These are phyloP conservation scores for Ceratina japonica DNA, from an alignment of 1,140 invertebrate genomes.

Conservation along the genomic window DNA sequence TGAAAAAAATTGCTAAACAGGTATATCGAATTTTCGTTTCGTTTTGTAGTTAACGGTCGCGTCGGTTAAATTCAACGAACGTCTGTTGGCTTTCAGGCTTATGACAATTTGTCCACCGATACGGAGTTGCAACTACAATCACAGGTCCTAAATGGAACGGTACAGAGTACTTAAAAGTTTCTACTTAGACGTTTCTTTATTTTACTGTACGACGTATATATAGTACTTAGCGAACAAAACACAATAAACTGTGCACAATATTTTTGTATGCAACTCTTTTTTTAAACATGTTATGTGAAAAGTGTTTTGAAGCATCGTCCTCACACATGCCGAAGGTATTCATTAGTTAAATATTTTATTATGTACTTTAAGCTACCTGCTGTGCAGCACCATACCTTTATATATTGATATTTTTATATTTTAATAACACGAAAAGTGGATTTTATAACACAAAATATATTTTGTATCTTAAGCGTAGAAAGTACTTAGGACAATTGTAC, in stretches of 20 bases:
- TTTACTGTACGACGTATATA: background rate
- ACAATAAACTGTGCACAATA: background rate
- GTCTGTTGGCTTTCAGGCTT: conserved; percentile 42
- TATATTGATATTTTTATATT: conserved; percentile 30
- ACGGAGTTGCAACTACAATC: background rate
- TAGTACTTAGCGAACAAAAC: background rate
- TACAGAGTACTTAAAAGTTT: background rate
- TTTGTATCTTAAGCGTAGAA: background rate
- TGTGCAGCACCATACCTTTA: conserved; percentile 4
- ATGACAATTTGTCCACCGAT: background rate
- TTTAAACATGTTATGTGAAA: background rate
- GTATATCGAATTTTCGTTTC: conserved; percentile 52
- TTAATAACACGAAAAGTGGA: background rate
- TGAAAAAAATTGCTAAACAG: conserved; percentile 76
- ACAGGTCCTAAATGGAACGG: background rate
- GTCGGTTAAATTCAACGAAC: background rate
- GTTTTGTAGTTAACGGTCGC: background rate
- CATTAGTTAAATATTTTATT: background rate
- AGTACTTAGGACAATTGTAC: background rate
- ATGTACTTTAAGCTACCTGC: too few species aligned
- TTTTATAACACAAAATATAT: conserved; percentile 12
- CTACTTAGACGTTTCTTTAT: conserved; percentile 5
- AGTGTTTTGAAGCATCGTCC: background rate
- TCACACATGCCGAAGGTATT: background rate
- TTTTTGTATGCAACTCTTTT: background rate